Conservation (phyloP, 2,797 vertebrate species). For the Lithobates pipiens region DNA sequence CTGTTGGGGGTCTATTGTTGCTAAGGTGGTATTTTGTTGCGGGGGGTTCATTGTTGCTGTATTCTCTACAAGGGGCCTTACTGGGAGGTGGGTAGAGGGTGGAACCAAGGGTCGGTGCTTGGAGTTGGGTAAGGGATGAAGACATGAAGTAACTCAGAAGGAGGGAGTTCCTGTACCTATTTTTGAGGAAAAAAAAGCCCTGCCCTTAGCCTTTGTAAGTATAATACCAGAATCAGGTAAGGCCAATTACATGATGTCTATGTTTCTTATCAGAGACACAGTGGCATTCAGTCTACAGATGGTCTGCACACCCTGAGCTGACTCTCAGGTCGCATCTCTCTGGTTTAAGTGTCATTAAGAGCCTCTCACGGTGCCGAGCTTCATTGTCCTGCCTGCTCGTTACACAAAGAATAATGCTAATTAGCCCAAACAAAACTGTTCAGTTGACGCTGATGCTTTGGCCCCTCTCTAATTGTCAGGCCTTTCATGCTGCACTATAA, state of each 20-base stretch:
- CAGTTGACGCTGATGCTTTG: conserved; percentile 17
- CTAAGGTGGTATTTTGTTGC: no score
- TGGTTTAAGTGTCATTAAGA: conserved; percentile 47
- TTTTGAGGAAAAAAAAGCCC: no score
- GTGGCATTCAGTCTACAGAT: background rate
- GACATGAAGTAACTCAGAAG: no score
- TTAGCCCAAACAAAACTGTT: conserved; percentile 52
- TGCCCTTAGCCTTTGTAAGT: no score
- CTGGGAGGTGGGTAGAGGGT: no score
- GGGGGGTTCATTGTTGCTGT: no score
- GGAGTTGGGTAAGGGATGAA: no score
- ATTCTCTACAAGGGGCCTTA: no score
- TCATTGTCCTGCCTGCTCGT: conserved; percentile 28
- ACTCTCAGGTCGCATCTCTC: conserved; percentile 25
- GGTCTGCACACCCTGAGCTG: background rate
- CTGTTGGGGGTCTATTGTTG: no score
- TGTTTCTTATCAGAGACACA: background rate
- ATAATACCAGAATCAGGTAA: no score
- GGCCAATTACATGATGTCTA: background rate
- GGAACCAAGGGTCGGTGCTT: no score
- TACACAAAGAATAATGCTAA: conserved; percentile 52
- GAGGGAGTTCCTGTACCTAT: no score
- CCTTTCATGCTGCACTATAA: conserved; percentile 23
- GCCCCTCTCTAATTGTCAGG: conserved; percentile 43
- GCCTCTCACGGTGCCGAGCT: conserved; percentile 9